Conservation (phyloP, 2,888 invertebrate genomes). For the Apeira syringaria region DNA sequence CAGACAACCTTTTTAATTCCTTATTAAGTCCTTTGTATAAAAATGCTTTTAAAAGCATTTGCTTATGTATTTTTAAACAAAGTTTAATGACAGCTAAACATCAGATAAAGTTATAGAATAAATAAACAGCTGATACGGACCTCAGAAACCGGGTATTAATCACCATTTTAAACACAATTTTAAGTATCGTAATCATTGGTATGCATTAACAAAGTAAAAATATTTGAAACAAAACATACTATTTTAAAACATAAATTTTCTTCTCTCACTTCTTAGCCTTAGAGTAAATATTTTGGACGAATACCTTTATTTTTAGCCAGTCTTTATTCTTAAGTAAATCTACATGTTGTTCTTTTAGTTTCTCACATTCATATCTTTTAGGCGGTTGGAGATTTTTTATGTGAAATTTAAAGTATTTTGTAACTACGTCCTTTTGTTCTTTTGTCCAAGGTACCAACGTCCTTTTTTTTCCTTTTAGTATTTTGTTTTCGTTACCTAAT, state of each 20-base stretch:
- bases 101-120: not conserved
- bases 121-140: no score
- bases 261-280: not conserved
- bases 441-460: constrained; percentile 36
- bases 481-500: no score
- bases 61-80: not conserved
- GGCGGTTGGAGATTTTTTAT: constrained; percentile 26
- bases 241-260: no score
- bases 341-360: not conserved
- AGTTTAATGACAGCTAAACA: not conserved
- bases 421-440: constrained; percentile 31
- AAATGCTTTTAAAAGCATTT: no score
- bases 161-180: no score
- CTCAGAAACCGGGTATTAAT: no score
- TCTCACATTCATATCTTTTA: not conserved
- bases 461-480: not conserved
- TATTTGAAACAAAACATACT: not conserved
- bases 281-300: constrained; percentile 23
- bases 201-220: not conserved
- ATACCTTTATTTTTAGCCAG: constrained; percentile 32
- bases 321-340: constrained; percentile 24
- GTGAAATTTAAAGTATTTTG: constrained; percentile 29
- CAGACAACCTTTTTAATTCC: no score
- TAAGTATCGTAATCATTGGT: no score
- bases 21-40: not conserved